Evolutionary conservation across 1,140 invertebrate species (phyloP).

Genomic region (Bombyx mori): DNA sequence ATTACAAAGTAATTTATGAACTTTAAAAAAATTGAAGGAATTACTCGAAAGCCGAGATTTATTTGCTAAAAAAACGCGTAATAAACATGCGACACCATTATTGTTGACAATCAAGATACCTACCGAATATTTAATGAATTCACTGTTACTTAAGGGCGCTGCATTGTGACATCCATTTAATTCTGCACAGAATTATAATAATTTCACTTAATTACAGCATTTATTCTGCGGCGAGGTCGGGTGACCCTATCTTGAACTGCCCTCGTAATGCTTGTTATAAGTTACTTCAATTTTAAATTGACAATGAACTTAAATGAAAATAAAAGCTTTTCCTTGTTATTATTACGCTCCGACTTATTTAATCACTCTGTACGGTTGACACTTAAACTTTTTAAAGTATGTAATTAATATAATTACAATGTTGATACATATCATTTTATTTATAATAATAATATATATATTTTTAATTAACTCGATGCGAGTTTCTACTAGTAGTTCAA

Average conservation of each 20-base stretch:
- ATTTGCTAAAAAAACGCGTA: slow-evolving; percentile 4
- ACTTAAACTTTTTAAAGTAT: no score
- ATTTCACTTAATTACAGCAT: slow-evolving; percentile 68
- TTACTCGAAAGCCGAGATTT: neutral
- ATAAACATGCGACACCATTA: slow-evolving; percentile 19
- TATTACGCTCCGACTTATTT: slow-evolving; percentile 20
- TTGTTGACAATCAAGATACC: slow-evolving; percentile 22
- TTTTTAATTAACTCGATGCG: neutral
- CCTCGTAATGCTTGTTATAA: slow-evolving; percentile 29
- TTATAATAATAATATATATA: no score
- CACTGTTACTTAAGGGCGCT: slow-evolving; percentile 34
- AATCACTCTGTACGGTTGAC: slow-evolving; percentile 1
- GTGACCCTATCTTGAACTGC: slow-evolving; percentile 31
- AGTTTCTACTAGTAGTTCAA: neutral
- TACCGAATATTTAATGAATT: slow-evolving; percentile 30
- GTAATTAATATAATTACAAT: slow-evolving; percentile 4
- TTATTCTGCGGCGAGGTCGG: slow-evolving; percentile 51
- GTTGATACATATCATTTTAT: neutral
- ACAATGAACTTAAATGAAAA: slow-evolving; percentile 44
- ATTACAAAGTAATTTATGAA: neutral
- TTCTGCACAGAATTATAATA: slow-evolving; percentile 65
- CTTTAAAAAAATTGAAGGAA: neutral
- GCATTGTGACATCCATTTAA: slow-evolving; percentile 61
- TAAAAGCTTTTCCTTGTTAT: slow-evolving; percentile 45
- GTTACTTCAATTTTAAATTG: slow-evolving; percentile 18